These are phyloP conservation scores for Eubasilissa regina DNA, from an alignment of 1,140 invertebrate genomes.

Conservation along the genomic window DNA sequence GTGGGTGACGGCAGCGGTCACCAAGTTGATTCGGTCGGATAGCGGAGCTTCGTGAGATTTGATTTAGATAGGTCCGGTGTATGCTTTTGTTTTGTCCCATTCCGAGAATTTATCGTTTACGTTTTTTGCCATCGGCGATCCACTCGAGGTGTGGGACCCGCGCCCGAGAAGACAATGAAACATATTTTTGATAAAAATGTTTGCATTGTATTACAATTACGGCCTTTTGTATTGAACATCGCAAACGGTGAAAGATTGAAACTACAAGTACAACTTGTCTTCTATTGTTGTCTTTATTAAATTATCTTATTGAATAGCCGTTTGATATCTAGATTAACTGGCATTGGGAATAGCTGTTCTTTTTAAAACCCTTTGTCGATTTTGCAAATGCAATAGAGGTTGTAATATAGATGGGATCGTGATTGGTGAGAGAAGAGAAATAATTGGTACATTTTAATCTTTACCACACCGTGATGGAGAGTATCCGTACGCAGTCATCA, in stretches of 20 bases:
- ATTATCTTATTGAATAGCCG: slow-evolving; percentile 20
- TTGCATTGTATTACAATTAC: slow-evolving; percentile 47
- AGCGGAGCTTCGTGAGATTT: slow-evolving; percentile 12
- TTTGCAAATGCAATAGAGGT: background rate
- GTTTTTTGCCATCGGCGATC: slow-evolving; percentile 21
- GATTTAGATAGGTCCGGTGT: background rate
- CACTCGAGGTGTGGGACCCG: background rate
- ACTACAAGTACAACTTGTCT: slow-evolving; percentile 27
- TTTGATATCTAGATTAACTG: background rate
- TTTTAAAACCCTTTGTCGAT: background rate
- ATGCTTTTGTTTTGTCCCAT: slow-evolving; percentile 24
- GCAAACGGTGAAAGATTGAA: slow-evolving; percentile 29
- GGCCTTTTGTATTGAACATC: slow-evolving; percentile 11
- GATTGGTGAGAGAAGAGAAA: too few species aligned
- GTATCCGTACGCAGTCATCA: too few species aligned
- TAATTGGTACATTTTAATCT: too few species aligned
- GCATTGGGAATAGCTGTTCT: slow-evolving; percentile 2
- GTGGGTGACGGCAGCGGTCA: too few species aligned
- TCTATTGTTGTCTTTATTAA: slow-evolving; percentile 27
- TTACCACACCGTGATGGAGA: too few species aligned
- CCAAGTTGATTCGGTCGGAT: too few species aligned
- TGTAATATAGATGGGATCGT: too few species aligned
- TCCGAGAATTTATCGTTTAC: background rate
- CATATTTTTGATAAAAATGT: slow-evolving; percentile 46
- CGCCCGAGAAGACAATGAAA: slow-evolving; percentile 35